Conservation (phyloP, 2,888 invertebrate species). For the Alitta virens region DNA sequence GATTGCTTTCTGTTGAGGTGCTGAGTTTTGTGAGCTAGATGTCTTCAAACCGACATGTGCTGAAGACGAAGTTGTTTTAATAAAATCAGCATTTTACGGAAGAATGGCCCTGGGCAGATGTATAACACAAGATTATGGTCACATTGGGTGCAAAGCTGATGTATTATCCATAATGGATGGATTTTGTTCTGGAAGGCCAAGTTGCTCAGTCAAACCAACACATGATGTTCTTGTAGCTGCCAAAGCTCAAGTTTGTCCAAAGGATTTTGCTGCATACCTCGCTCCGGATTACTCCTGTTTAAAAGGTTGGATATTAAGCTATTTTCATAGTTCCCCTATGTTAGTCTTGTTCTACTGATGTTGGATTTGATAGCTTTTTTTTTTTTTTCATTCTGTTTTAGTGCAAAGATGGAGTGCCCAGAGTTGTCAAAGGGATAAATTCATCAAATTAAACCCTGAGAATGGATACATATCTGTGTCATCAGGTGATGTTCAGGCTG, state of each 20-base stretch:
- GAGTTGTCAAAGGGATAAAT: too few relatives aligned
- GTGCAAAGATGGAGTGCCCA: too few relatives aligned
- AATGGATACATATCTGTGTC: too few relatives aligned
- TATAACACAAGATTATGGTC: conserved; percentile 15
- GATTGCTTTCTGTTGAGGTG: neutral
- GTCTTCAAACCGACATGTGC: conserved; percentile 25
- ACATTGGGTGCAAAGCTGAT: neutral
- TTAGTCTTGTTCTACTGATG: too few relatives aligned
- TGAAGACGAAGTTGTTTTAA: conserved; percentile 22
- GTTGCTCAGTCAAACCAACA: neutral
- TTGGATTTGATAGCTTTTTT: too few relatives aligned
- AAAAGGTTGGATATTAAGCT: too few relatives aligned
- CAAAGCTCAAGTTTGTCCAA: neutral
- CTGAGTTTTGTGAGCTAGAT: conserved; percentile 5
- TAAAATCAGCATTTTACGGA: conserved; percentile 24
- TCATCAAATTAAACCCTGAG: too few relatives aligned
- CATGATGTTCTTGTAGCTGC: neutral
- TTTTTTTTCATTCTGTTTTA: too few relatives aligned
- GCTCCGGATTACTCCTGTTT: neutral
- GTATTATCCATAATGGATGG: neutral
- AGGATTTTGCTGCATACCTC: neutral
- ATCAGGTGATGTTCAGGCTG: too few relatives aligned
- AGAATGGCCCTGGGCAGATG: conserved; percentile 24
- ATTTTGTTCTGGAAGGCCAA: neutral
- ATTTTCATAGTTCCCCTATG: too few relatives aligned